Percentiles rank a stretch among this genome's conserved stretches.
Conservation (phyloP, 2,888 invertebrate genomes). For the Rutpela maculata region DNA sequence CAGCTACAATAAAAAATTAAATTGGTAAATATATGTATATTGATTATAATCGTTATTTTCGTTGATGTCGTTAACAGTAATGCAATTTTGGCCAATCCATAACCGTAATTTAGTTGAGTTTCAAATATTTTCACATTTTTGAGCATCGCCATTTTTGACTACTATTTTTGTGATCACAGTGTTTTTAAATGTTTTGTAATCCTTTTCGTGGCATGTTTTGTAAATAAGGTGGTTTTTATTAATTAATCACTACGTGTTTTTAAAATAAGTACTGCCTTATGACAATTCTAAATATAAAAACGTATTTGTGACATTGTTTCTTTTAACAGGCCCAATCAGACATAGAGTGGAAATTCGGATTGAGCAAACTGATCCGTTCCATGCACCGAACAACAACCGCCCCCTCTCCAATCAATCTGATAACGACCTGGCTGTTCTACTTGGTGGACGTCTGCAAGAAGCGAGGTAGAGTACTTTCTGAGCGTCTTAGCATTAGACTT, state of each 20-base stretch:
- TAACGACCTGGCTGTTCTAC: conserved; percentile 95
- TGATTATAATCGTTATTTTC: not conserved
- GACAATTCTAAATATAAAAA: not conserved
- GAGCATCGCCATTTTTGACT: conserved; percentile 25
- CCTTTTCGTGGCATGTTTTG: conserved; percentile 22
- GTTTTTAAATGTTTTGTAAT: not conserved
- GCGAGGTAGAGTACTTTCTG: conserved; percentile 68
- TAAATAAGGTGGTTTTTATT: conserved; percentile 9
- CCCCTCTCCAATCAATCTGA: conserved; percentile 96
- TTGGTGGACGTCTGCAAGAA: conserved; percentile 85
- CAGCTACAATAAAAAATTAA: conserved; percentile 18
- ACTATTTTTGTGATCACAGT: conserved; percentile 20
- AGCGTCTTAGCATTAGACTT: conserved; percentile 35
- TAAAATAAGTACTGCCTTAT: conserved; percentile 1
- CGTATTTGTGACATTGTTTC: not conserved
- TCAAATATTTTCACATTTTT: conserved; percentile 17
- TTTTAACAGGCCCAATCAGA: conserved; percentile 94
- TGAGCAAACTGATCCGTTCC: conserved; percentile 97
- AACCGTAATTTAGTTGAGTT: not conserved
- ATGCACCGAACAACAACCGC: conserved; percentile 99
- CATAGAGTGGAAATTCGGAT: conserved; percentile 99
- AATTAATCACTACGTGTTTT: not conserved
- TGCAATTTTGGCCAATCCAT: not conserved
- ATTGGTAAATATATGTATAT: not conserved
- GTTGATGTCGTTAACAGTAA: not conserved